These are phyloP conservation scores for Ceyx melanurus DNA, from an alignment of 2,113 vertebrate species.

Conservation along the genomic window DNA sequence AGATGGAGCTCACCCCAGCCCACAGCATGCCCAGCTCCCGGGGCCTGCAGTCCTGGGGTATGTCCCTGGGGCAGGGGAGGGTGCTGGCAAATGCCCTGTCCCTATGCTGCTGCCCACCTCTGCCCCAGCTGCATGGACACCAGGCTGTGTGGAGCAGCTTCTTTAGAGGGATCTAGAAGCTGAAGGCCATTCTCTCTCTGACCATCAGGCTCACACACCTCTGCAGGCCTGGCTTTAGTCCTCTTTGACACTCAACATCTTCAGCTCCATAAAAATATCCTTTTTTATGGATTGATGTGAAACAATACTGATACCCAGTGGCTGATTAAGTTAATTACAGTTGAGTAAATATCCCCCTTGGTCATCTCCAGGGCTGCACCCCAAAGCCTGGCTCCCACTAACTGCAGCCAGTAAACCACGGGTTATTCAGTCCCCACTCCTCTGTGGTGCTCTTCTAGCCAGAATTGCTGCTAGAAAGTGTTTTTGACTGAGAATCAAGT, in stretches of 20 bases:
- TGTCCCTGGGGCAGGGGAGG: neutral
- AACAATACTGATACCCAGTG: conserved; percentile 72
- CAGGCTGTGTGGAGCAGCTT: neutral
- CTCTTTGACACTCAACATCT: neutral
- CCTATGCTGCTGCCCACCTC: neutral
- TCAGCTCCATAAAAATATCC: conserved; percentile 15
- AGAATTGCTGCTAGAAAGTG: neutral
- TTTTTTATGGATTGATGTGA: conserved; percentile 41
- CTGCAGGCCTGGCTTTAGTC: neutral
- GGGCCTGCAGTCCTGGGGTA: accelerated
- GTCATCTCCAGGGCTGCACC: neutral
- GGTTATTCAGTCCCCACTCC: neutral
- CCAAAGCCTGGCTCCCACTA: neutral
- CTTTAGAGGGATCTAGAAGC: neutral
- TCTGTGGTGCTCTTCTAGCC: neutral
- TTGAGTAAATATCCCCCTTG: conserved; percentile 44
- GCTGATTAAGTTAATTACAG: conserved; percentile 72
- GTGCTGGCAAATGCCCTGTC: accelerated
- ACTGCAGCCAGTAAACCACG: neutral
- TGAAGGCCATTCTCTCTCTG: neutral
- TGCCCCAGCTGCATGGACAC: accelerated
- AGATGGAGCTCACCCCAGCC: neutral
- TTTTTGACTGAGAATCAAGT: neutral
- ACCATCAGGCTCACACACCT: neutral
- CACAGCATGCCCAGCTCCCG: accelerated